A percentile compares a stretch with the other conserved stretches of the same genome.
Conservation (phyloP, 2,888 invertebrate species). For the Pristionchus exspectatus region DNA sequence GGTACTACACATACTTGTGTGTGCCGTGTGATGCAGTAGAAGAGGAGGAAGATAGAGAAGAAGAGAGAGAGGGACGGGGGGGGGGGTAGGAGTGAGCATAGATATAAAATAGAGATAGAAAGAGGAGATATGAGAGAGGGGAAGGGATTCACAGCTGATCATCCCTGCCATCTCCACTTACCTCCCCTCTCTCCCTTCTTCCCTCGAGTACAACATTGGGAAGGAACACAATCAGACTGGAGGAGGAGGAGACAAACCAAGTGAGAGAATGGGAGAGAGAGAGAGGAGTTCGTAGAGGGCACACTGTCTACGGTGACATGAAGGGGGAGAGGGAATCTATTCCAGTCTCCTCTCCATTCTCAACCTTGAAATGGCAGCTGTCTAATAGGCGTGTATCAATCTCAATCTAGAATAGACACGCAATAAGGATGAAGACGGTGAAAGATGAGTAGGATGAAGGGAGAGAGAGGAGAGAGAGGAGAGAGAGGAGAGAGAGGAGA, state of each 20-base stretch:
- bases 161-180: background rate
- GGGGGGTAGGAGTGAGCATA: too few species aligned
- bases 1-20: constrained; percentile 33
- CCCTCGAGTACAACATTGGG: background rate
- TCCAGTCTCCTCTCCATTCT: too few species aligned
- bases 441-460: constrained; percentile 41
- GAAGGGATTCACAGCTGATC: constrained; percentile 40
- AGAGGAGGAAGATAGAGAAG: constrained; percentile 1
- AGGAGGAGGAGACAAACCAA: background rate
- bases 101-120: background rate
- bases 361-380: too few species aligned
- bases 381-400: background rate
- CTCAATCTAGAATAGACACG: too few species aligned
- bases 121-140: background rate
- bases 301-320: background rate
- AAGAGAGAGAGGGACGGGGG: background rate
- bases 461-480: background rate
- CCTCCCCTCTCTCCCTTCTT: background rate
- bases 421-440: background rate
- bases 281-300: background rate
- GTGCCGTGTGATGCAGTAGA: constrained; percentile 7
- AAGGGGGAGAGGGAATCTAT: background rate
- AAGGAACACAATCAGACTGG: background rate
- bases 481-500: background rate
- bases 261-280: background rate